A percentile compares a stretch with the other conserved stretches of the same genome.
Conservation (phyloP, 2,888 invertebrate species). For the Sialis fuliginosa region DNA sequence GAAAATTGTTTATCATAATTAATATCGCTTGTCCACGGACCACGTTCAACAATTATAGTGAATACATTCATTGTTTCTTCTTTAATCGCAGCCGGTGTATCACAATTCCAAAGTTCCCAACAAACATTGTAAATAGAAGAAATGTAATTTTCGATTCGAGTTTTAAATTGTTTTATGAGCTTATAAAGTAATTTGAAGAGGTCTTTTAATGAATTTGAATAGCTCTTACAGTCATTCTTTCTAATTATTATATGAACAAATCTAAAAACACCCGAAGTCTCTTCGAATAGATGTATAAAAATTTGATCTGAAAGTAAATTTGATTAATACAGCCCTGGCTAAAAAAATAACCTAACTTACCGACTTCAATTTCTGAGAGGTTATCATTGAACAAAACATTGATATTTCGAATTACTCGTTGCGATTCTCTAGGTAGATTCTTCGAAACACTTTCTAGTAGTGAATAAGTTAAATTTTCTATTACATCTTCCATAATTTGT, state of each 20-base stretch:
- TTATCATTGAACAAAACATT: not conserved
- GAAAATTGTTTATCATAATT: not conserved
- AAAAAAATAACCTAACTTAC: not conserved
- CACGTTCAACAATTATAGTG: not conserved
- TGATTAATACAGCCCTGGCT: not conserved
- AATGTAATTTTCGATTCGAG: not conserved
- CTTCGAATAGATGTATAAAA: not conserved
- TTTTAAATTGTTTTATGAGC: slow-evolving; percentile 1
- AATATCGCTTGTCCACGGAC: not conserved
- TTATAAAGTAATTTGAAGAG: not conserved
- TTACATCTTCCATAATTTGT: not conserved
- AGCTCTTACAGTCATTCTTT: not conserved
- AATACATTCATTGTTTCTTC: not conserved
- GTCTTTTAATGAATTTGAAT: not conserved
- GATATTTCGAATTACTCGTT: not conserved
- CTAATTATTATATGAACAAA: not conserved
- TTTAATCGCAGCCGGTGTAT: not conserved
- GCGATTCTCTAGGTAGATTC: slow-evolving; percentile 1
- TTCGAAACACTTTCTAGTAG: not conserved
- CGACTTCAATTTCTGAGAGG: slow-evolving; percentile 1
- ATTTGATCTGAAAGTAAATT: not conserved
- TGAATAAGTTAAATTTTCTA: slow-evolving; percentile 1
- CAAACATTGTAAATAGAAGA: not conserved
- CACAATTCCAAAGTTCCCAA: not conserved
- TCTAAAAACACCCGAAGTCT: not conserved